Percentiles rank a stretch among this genome's conserved stretches.
phyloP scores from a whole-genome alignment of 2,113 vertebrate genomes.

The Hypocryptadius cinnamomeus region DNA sequence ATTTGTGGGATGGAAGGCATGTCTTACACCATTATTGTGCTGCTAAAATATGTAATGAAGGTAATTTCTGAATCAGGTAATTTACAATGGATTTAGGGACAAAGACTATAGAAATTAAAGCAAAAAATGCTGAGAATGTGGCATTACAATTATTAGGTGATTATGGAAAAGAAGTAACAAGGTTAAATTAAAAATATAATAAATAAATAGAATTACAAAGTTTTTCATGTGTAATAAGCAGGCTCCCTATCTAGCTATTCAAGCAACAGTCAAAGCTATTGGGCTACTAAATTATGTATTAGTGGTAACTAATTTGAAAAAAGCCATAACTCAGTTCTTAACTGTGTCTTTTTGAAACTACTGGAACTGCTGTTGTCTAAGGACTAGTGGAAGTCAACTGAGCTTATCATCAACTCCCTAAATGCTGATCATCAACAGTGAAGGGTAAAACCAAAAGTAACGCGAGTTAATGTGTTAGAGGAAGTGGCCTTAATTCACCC shows the following conservation, averaged over 20 bases:
- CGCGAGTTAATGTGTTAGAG: neutral
- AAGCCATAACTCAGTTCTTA: neutral
- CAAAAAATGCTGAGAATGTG: neutral
- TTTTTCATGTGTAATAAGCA: neutral
- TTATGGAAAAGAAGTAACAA: neutral
- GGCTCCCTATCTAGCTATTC: neutral
- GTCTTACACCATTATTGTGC: neutral
- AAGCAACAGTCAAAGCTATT: neutral
- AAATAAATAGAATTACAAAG: neutral
- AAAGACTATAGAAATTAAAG: neutral
- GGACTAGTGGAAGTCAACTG: neutral
- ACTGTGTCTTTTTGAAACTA: neutral
- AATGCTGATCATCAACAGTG: neutral
- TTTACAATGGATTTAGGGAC: neutral
- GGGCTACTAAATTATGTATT: neutral
- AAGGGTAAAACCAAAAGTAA: neutral
- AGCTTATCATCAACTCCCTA: neutral
- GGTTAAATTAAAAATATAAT: neutral
- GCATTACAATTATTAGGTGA: neutral
- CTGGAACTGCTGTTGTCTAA: neutral
- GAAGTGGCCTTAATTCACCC: neutral
- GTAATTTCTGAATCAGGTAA: neutral
- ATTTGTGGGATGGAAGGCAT: neutral
- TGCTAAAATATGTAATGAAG: neutral
- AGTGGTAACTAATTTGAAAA: neutral